Evolutionary conservation across 2,113 vertebrate species (phyloP).

Genomic region (Thinocorus orbignyianus): DNA sequence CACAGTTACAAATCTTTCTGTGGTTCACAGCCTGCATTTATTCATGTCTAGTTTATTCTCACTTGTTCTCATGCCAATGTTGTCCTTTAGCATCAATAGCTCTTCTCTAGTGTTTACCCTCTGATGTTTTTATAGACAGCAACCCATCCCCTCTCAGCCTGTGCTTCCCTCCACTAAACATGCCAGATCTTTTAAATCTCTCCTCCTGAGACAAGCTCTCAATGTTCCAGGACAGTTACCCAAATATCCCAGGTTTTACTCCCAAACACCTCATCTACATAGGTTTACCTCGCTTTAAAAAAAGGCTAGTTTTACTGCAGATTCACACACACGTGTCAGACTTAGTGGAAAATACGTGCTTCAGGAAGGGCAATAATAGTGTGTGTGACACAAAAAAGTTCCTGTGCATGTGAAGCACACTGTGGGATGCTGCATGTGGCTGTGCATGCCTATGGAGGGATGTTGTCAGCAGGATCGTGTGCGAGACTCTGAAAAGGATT

Average conservation of each 20-base stretch:
- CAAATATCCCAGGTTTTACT: not conserved
- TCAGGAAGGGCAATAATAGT: not conserved
- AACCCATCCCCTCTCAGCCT: not conserved
- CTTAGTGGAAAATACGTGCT: fast-evolving
- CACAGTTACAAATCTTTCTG: not conserved
- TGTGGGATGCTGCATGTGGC: not conserved
- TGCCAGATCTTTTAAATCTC: not conserved
- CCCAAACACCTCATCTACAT: not conserved
- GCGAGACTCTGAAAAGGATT: not conserved
- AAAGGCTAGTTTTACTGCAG: not conserved
- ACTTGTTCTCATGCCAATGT: slow-evolving; percentile 46
- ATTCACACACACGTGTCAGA: not conserved
- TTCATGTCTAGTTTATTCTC: slow-evolving; percentile 34
- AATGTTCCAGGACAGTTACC: not conserved
- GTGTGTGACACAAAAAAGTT: not conserved
- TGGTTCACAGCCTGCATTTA: slow-evolving; percentile 32
- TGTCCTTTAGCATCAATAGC: slow-evolving; percentile 44
- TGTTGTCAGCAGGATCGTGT: not conserved
- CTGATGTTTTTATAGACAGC: slow-evolving; percentile 29
- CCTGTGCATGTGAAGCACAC: not conserved
- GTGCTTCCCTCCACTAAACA: not conserved
- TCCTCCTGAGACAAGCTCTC: not conserved
- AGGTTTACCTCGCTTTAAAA: not conserved
- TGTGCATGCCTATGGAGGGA: not conserved
- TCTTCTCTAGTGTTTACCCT: slow-evolving; percentile 43